Evolutionary conservation across 2,113 vertebrate species (phyloP).

Genomic region (Mola mola): DNA sequence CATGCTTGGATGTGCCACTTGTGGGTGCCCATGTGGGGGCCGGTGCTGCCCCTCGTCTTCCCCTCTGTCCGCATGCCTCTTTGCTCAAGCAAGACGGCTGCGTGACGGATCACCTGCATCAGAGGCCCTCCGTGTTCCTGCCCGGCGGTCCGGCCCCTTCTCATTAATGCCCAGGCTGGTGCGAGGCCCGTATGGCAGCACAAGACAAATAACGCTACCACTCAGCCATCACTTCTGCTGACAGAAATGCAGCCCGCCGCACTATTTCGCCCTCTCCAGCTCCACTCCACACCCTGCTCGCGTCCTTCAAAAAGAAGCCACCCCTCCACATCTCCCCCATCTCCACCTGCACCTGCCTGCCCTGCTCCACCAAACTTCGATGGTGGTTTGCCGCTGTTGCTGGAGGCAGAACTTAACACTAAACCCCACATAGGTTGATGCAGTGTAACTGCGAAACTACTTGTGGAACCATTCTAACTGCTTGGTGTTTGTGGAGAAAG

Average conservation of each 20-base stretch:
- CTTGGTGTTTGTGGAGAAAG: conserved; percentile 25
- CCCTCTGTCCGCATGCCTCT: conserved; percentile 64
- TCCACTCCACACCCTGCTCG: conserved; percentile 77
- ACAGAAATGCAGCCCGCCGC: conserved; percentile 86
- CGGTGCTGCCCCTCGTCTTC: conserved; percentile 38
- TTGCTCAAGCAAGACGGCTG: conserved; percentile 66
- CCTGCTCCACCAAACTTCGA: conserved; percentile 65
- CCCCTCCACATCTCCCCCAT: conserved; percentile 27
- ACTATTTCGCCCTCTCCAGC: conserved; percentile 82
- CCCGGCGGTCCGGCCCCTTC: conserved; percentile 83
- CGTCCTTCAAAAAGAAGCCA: conserved; percentile 83
- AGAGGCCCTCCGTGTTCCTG: conserved; percentile 77
- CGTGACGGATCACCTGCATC: conserved; percentile 82
- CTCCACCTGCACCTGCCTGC: conserved; percentile 68
- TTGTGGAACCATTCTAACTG: conserved; percentile 27
- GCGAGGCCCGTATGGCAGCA: conserved; percentile 82
- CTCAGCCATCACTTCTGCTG: conserved; percentile 87
- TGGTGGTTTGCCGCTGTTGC: conserved; percentile 37
- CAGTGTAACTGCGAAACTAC: conserved; percentile 19
- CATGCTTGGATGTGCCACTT: conserved; percentile 16
- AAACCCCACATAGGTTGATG: conserved; percentile 35
- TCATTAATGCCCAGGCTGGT: conserved; percentile 83
- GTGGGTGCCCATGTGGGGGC: conserved; percentile 40
- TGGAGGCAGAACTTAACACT: conserved; percentile 37
- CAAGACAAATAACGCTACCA: conserved; percentile 84